phyloP scores from a whole-genome alignment of 2,797 vertebrate species.

The Pangasius krempfi region DNA sequence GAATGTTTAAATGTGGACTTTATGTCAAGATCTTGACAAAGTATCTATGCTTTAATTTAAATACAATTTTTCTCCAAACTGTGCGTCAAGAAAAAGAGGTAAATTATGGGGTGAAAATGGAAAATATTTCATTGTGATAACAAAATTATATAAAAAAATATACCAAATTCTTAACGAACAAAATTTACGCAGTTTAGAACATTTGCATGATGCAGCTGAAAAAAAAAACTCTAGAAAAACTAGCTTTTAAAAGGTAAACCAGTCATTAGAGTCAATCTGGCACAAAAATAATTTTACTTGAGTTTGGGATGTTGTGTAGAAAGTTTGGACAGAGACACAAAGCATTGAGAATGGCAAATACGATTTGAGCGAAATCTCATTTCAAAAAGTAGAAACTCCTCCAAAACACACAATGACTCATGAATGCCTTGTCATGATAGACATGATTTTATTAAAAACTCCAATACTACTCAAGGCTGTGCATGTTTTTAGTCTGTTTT shows the following conservation, averaged over 20 bases:
- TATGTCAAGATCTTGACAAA: background rate
- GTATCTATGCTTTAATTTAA: background rate
- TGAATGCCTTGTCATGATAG: background rate
- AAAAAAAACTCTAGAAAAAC: background rate
- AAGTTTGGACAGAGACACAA: background rate
- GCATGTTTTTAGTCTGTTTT: conserved; percentile 29
- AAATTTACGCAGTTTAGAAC: background rate
- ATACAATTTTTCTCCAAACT: background rate
- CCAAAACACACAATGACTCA: conserved; percentile 7
- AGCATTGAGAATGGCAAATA: background rate
- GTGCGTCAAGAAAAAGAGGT: background rate
- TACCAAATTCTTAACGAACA: background rate
- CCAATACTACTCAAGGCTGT: background rate
- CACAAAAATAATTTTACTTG: background rate
- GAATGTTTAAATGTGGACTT: background rate
- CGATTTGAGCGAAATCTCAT: background rate
- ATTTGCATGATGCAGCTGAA: background rate
- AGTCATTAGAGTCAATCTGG: background rate
- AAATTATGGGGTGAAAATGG: background rate
- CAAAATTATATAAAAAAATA: background rate
- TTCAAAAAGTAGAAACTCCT: background rate
- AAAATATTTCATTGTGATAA: background rate
- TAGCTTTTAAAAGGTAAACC: background rate
- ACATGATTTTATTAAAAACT: conserved; percentile 1
- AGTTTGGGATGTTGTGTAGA: background rate